phyloP scores from a whole-genome alignment of 2,797 vertebrate genomes.

The Synanceia verrucosa region DNA sequence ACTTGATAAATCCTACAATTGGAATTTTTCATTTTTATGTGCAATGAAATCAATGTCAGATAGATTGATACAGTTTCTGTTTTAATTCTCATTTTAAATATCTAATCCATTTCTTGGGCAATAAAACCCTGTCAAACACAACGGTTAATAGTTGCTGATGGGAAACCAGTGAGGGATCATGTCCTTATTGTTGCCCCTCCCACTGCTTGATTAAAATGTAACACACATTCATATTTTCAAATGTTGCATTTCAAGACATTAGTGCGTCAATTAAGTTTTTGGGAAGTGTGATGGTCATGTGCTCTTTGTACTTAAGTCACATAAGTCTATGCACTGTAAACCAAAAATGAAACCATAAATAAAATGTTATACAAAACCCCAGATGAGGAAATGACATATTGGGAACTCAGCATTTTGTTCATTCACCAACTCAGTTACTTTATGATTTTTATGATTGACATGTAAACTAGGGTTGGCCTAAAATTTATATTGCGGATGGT shows the following conservation, averaged over 20 bases:
- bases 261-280: background rate
- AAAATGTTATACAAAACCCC: background rate
- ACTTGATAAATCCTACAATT: constrained; percentile 17
- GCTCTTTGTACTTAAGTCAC: background rate
- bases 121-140: background rate
- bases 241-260: background rate
- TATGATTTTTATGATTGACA: too few relatives aligned
- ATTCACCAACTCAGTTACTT: background rate
- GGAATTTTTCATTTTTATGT: constrained; percentile 14
- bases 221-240: background rate
- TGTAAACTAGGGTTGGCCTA: too few relatives aligned
- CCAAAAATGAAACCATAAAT: background rate
- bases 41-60: constrained; percentile 3
- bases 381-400: too few relatives aligned
- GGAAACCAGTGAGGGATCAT: constrained; percentile 1
- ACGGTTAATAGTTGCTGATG: background rate
- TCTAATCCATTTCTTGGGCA: background rate
- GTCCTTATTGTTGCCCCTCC: background rate
- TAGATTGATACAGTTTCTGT: background rate
- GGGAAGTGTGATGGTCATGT: background rate
- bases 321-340: background rate
- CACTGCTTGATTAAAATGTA: background rate
- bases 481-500: too few relatives aligned
- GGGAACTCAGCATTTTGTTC: too few relatives aligned
- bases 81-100: too few relatives aligned